Percentiles rank a stretch among this genome's conserved stretches.
Evolutionary conservation across 2,888 invertebrate genomes (phyloP).

Genomic region (Hemistola chrysoprasaria): DNA sequence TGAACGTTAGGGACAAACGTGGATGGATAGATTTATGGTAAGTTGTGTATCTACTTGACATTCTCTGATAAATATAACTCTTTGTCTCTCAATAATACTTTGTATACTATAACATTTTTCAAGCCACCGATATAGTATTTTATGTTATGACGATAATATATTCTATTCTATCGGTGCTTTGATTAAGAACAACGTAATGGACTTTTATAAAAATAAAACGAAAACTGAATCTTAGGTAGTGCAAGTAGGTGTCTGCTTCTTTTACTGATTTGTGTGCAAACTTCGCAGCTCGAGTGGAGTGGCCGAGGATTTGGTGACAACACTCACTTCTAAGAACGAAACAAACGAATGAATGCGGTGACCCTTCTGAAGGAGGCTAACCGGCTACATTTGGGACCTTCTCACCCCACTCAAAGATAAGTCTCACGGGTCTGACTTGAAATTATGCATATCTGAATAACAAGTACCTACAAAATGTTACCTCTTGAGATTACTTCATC

Average conservation of each 20-base stretch:
- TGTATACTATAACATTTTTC: constrained; percentile 4
- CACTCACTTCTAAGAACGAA: constrained; percentile 39
- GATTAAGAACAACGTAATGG: too few relatives aligned
- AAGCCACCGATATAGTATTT: background rate
- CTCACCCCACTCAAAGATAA: constrained; percentile 53
- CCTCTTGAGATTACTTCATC: background rate
- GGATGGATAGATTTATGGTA: constrained; percentile 25
- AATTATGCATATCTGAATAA: constrained; percentile 24
- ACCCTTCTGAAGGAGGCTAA: constrained; percentile 52
- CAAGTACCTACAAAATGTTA: constrained; percentile 9
- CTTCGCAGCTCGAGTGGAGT: constrained; percentile 66
- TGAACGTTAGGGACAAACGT: constrained; percentile 26
- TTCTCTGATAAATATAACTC: background rate
- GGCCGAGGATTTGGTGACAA: constrained; percentile 48
- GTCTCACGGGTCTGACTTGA: constrained; percentile 39
- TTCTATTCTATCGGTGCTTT: background rate
- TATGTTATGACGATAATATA: too few relatives aligned
- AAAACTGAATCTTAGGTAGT: too few relatives aligned
- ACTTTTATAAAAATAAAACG: background rate
- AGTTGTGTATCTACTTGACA: constrained; percentile 12
- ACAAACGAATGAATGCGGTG: constrained; percentile 44
- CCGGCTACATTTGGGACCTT: constrained; percentile 52
- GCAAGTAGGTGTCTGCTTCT: constrained; percentile 15
- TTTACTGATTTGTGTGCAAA: constrained; percentile 54
- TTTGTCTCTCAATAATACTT: background rate